Percentiles rank a stretch among this genome's conserved stretches.
Evolutionary conservation across 2,113 vertebrate species (phyloP).

Genomic region (Myiagra hebetior): DNA sequence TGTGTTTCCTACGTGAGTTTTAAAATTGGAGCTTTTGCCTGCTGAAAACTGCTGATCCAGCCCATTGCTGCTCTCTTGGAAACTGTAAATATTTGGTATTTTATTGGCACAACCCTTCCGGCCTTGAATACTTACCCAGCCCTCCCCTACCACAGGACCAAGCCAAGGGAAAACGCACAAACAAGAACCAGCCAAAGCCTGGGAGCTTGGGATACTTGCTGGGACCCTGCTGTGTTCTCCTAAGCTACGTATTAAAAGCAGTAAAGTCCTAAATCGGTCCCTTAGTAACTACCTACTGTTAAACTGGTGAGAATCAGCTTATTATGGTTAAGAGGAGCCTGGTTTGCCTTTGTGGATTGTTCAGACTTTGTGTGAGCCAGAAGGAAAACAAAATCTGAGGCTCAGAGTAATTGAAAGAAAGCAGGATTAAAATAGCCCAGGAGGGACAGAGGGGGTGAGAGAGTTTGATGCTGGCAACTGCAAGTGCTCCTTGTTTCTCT

Average conservation of each 20-base stretch:
- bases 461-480: background rate
- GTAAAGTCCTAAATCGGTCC: background rate
- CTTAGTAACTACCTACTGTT: background rate
- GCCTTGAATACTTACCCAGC: background rate
- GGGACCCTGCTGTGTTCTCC: background rate
- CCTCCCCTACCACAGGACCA: background rate
- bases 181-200: background rate
- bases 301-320: background rate
- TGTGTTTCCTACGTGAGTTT: background rate
- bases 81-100: conserved; percentile 17
- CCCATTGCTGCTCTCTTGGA: background rate
- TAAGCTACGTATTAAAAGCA: background rate
- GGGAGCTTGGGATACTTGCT: background rate
- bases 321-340: background rate
- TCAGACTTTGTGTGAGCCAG: background rate
- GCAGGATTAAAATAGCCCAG: conserved; percentile 62
- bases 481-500: conserved; percentile 24
- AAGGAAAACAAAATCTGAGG: conserved; percentile 1
- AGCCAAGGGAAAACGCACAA: background rate
- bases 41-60: background rate
- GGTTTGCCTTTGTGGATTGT: background rate
- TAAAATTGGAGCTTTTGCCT: background rate
- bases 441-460: background rate
- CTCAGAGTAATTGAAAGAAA: background rate
- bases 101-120: background rate